A percentile compares a stretch with the other conserved stretches of the same genome.
Conservation (phyloP, 30 jellyfish, hydroid and myxozoan genomes). For the Nemopilema nomurai region DNA sequence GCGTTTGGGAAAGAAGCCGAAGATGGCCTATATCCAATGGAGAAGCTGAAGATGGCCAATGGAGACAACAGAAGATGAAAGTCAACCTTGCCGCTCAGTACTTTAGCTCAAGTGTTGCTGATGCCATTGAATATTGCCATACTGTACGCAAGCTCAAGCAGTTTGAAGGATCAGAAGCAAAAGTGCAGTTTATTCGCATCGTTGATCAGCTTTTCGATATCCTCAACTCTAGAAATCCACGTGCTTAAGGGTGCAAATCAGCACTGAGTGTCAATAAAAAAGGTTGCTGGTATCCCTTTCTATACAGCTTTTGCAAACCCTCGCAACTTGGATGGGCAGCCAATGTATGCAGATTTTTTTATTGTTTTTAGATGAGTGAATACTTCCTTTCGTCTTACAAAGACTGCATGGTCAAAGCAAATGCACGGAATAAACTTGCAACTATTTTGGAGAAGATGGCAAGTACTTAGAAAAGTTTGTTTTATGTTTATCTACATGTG, state of each 20-base stretch:
- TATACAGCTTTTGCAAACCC: constrained; percentile 42
- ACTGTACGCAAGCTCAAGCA: constrained; percentile 36
- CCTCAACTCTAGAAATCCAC: constrained; percentile 78
- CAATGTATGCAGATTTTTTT: constrained; percentile 14
- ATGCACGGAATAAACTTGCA: too few species aligned
- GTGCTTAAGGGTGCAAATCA: constrained; percentile 69
- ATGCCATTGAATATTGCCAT: constrained; percentile 46
- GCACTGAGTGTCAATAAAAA: constrained; percentile 52
- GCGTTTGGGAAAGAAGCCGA: constrained; percentile 62
- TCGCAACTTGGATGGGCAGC: constrained; percentile 36
- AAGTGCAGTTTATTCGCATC: constrained; percentile 59
- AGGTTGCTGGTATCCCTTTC: constrained; percentile 52
- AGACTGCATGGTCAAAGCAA: too few species aligned
- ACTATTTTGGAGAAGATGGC: too few species aligned
- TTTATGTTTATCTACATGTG: too few species aligned
- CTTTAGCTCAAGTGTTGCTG: constrained; percentile 47
- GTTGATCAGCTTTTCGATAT: constrained; percentile 68
- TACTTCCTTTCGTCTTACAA: too few species aligned
- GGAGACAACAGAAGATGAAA: constrained; percentile 27
- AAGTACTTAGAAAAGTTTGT: too few species aligned
- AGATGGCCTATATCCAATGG: constrained; percentile 46
- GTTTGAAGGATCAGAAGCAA: constrained; percentile 69
- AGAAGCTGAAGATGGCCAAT: too few species aligned
- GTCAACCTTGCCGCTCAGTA: constrained; percentile 78
- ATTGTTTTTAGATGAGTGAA: too few species aligned